A percentile compares a stretch with the other conserved stretches of the same genome.
These are phyloP conservation scores for Oxystoma pomonae DNA, from an alignment of 2,888 invertebrate species.

Conservation along the genomic window DNA sequence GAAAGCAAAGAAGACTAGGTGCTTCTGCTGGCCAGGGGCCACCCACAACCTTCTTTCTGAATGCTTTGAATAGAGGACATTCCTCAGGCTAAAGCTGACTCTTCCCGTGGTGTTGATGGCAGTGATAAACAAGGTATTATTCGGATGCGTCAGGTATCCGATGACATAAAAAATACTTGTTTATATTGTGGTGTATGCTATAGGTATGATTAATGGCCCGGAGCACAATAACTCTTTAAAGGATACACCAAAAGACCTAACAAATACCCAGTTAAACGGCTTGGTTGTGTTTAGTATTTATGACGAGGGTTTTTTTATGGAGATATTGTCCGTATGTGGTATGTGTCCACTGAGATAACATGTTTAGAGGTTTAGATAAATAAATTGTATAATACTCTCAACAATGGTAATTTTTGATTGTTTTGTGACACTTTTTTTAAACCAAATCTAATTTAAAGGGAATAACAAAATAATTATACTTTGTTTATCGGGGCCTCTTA, in stretches of 20 bases:
- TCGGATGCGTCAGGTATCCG: constrained; percentile 49
- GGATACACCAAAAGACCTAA: constrained; percentile 32
- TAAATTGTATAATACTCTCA: not conserved
- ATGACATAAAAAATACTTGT: constrained; percentile 53
- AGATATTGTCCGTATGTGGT: not conserved
- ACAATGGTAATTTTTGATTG: not conserved
- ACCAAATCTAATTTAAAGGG: too few species aligned
- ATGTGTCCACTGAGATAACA: not conserved
- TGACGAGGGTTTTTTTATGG: constrained; percentile 5
- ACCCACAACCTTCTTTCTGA: constrained; percentile 19
- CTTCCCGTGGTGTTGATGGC: constrained; percentile 49
- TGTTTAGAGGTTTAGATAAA: not conserved
- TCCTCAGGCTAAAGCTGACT: constrained; percentile 34
- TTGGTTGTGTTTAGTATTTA: constrained; percentile 18
- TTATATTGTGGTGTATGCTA: constrained; percentile 43
- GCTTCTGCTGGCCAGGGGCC: constrained; percentile 19
- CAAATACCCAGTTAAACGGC: constrained; percentile 39
- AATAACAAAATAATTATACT: too few species aligned
- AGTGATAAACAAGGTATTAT: constrained; percentile 50
- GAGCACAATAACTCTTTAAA: constrained; percentile 41
- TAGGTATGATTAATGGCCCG: constrained; percentile 46
- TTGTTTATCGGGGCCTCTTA: too few species aligned
- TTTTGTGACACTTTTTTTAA: not conserved
- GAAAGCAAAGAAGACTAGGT: not conserved
- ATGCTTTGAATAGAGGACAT: constrained; percentile 20